Evolutionary conservation across 2,113 vertebrate genomes (phyloP).

Genomic region (Mola mola): DNA sequence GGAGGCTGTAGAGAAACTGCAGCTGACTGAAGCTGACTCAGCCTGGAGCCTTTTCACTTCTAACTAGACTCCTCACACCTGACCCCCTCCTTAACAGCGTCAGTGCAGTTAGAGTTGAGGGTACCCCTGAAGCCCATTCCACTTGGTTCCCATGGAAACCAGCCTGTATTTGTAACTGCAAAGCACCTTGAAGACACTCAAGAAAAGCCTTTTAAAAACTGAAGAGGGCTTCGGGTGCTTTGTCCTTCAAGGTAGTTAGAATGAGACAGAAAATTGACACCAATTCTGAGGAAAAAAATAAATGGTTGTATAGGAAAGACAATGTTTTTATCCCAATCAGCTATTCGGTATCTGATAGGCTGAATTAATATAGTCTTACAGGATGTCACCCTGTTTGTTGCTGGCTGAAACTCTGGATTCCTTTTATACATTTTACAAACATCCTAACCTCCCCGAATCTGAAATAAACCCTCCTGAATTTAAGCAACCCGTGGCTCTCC

Average conservation of each 20-base stretch:
- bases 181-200: background rate
- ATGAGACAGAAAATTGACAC: background rate
- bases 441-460: too few species aligned
- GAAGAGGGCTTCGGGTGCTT: conserved; percentile 14
- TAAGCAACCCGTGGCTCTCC: too few species aligned
- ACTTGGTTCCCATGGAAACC: conserved; percentile 34
- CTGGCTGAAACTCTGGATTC: too few species aligned
- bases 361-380: too few species aligned
- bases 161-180: conserved; percentile 48
- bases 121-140: conserved; percentile 52
- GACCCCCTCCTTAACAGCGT: conserved; percentile 30
- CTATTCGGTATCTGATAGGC: too few species aligned
- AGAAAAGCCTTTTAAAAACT: background rate
- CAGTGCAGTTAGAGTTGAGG: conserved; percentile 34
- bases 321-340: too few species aligned
- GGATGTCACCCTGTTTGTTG: too few species aligned
- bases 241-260: background rate
- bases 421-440: too few species aligned
- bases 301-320: too few species aligned
- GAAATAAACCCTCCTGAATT: too few species aligned
- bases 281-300: too few species aligned
- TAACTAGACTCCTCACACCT: conserved; percentile 29
- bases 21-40: conserved; percentile 47
- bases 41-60: conserved; percentile 27
- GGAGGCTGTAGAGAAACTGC: conserved; percentile 20